Evolutionary conservation across 2,113 vertebrate species (phyloP).

Genomic region (Gila orcuttii): DNA sequence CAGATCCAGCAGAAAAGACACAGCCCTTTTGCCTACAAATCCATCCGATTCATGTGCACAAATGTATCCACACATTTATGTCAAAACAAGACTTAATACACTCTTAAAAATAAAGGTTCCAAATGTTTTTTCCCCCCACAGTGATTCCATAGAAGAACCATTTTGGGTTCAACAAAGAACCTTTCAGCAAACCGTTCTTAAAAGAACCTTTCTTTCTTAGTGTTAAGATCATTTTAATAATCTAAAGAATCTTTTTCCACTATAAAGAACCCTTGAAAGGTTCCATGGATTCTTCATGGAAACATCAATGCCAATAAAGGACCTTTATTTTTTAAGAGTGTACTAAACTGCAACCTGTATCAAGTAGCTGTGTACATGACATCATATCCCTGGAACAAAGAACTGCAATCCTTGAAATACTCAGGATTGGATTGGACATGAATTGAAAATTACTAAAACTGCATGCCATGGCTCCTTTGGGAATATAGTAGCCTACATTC

Average conservation of each 20-base stretch:
- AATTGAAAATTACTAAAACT: not conserved
- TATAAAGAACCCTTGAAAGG: too few species aligned
- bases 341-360: not conserved
- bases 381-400: slow-evolving; percentile 26
- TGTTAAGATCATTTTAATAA: too few species aligned
- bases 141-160: too few species aligned
- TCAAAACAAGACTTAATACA: not conserved
- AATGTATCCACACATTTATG: not conserved
- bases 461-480: not conserved
- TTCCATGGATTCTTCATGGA: not conserved
- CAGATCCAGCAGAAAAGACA: not conserved
- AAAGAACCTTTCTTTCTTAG: too few species aligned
- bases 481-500: not conserved
- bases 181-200: too few species aligned
- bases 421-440: not conserved
- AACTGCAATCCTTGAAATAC: not conserved
- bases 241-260: too few species aligned
- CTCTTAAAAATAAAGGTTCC: not conserved
- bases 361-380: not conserved
- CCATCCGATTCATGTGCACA: not conserved
- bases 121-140: too few species aligned
- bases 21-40: not conserved
- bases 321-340: too few species aligned
- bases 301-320: not conserved
- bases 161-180: too few species aligned